These are phyloP conservation scores for Passer domesticus DNA, from an alignment of 2,113 vertebrate species.

Conservation along the genomic window DNA sequence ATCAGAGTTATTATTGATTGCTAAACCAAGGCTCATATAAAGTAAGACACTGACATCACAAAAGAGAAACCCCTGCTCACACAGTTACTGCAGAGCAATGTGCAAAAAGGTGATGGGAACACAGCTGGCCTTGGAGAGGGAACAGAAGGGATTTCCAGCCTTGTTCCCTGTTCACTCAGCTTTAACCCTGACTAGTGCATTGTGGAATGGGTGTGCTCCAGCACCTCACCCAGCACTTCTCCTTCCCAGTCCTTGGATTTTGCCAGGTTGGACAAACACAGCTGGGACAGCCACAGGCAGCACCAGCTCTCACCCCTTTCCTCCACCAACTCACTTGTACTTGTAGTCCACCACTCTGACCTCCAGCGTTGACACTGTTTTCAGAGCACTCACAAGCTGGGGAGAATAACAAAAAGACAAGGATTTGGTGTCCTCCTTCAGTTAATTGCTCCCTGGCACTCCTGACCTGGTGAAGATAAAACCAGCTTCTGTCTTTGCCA, in stretches of 20 bases:
- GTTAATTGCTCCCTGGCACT: neutral
- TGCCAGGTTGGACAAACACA: neutral
- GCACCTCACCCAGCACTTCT: neutral
- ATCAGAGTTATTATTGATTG: neutral
- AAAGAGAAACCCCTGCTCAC: neutral
- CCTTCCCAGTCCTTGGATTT: neutral
- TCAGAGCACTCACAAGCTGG: slow-evolving; percentile 91
- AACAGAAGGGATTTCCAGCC: neutral
- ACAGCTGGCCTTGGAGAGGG: neutral
- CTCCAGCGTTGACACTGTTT: slow-evolving; percentile 87
- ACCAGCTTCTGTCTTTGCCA: neutral
- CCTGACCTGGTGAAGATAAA: neutral
- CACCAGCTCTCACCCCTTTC: neutral
- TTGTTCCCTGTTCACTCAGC: neutral
- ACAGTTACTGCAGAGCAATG: neutral
- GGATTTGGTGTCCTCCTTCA: neutral
- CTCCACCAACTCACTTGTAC: slow-evolving; percentile 79
- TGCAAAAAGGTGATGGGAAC: neutral
- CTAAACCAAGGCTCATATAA: neutral
- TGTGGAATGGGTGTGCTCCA: neutral
- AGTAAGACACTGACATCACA: neutral
- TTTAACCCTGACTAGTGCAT: neutral
- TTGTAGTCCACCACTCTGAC: slow-evolving; percentile 95
- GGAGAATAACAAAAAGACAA: slow-evolving; percentile 42
- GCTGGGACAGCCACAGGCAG: neutral